Percentiles rank a stretch among this genome's conserved stretches.
Evolutionary conservation across 2,797 vertebrate genomes (phyloP).

Genomic region (Lagorchestes hirsutus): DNA sequence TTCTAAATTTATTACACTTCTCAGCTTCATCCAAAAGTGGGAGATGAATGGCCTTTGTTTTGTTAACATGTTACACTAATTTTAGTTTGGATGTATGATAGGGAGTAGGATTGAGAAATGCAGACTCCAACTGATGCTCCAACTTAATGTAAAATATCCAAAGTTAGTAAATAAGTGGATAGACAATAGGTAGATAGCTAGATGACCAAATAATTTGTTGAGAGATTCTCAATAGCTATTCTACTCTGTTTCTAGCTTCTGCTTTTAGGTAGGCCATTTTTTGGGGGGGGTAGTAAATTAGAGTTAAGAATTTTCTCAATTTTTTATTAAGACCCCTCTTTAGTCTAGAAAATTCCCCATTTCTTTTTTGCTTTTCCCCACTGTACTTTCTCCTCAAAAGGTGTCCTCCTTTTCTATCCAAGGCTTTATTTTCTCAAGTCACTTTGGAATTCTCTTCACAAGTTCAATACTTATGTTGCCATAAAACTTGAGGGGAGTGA

Average conservation of each 20-base stretch:
- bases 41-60: constrained; percentile 30
- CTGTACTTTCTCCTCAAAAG: background rate
- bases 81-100: constrained; percentile 4
- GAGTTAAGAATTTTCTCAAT: background rate
- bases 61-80: background rate
- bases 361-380: background rate
- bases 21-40: constrained; percentile 19
- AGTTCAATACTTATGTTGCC: background rate
- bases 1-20: constrained; percentile 40
- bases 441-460: constrained; percentile 25
- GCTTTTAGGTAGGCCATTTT: background rate
- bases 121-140: background rate
- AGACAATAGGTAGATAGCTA: background rate
- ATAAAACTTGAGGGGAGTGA: background rate
- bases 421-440: background rate
- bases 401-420: background rate
- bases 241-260: constrained; percentile 21
- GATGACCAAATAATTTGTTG: background rate
- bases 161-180: background rate
- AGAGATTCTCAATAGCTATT: background rate
- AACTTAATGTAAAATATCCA: background rate
- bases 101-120: background rate
- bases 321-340: constrained; percentile 13
- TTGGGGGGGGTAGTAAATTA: background rate
- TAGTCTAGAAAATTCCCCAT: background rate